Evolutionary conservation across 2,888 invertebrate species (phyloP).

Genomic region (Leucophenga montana): DNA sequence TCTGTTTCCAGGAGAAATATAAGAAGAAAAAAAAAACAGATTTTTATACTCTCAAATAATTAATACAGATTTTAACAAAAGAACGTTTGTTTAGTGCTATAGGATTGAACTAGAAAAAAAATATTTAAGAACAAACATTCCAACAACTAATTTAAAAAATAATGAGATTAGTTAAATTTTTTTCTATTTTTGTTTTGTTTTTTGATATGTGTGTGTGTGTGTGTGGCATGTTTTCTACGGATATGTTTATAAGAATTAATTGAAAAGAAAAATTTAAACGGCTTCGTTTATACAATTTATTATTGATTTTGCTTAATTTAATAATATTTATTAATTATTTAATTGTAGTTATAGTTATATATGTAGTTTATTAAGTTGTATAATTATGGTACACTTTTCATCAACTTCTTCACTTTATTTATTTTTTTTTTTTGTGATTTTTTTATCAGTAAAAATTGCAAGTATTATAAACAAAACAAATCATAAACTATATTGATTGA

Average conservation of each 20-base stretch:
- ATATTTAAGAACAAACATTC: not conserved
- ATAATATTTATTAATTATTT: not conserved
- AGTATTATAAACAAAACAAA: conserved; percentile 6
- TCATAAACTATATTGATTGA: not conserved
- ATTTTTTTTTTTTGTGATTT: too few species aligned
- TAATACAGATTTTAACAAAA: not conserved
- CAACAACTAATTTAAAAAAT: not conserved
- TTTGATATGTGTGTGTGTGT: not conserved
- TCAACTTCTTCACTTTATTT: too few species aligned
- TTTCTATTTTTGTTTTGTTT: not conserved
- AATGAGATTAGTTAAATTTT: conserved; percentile 27
- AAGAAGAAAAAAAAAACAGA: conserved; percentile 27
- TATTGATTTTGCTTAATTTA: conserved; percentile 3
- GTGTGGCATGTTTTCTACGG: conserved; percentile 2
- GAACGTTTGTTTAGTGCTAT: not conserved
- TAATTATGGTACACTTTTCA: conserved; percentile 3
- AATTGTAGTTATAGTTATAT: conserved; percentile 7
- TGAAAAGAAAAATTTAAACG: conserved; percentile 4
- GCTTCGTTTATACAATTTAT: conserved; percentile 4
- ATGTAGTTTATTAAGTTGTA: not conserved
- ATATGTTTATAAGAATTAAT: conserved; percentile 22
- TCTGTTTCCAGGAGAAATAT: conserved; percentile 56
- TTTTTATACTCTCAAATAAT: not conserved
- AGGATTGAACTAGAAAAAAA: conserved; percentile 16
- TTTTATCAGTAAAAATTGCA: conserved; percentile 6